These are phyloP conservation scores for Apamea sordens DNA, from an alignment of 2,888 invertebrate species.

Conservation along the genomic window DNA sequence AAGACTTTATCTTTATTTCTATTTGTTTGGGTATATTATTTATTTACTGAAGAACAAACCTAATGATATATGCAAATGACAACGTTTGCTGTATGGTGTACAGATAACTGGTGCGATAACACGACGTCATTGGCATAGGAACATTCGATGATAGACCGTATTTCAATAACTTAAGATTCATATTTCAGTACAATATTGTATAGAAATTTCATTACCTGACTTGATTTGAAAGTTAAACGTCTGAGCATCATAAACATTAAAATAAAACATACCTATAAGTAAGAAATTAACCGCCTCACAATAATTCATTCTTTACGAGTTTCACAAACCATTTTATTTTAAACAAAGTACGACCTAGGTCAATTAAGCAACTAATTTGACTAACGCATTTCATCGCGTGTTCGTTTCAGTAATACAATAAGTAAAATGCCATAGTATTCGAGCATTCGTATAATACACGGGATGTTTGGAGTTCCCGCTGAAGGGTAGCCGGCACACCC, in stretches of 20 bases:
- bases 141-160: constrained; percentile 2
- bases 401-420: constrained; percentile 36
- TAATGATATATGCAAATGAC: constrained; percentile 54
- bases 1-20: constrained; percentile 46
- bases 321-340: constrained; percentile 28
- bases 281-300: constrained; percentile 10
- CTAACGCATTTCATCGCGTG: constrained; percentile 55
- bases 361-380: constrained; percentile 47
- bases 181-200: constrained; percentile 7
- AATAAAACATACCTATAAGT: background rate
- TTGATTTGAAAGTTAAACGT: constrained; percentile 18
- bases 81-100: constrained; percentile 42
- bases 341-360: constrained; percentile 33
- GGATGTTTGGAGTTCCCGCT: constrained; percentile 62
- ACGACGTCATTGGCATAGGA: background rate
- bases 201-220: background rate
- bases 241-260: background rate
- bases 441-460: constrained; percentile 37
- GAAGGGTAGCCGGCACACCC: constrained; percentile 81
- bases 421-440: constrained; percentile 44
- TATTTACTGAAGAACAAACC: constrained; percentile 52
- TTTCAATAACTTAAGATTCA: background rate
- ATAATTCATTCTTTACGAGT: constrained; percentile 21
- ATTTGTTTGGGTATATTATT: constrained; percentile 39
- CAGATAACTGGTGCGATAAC: constrained; percentile 43